Percentiles rank a stretch among this genome's conserved stretches.
These are phyloP conservation scores for Elaphurus davidianus DNA, from an alignment of 2,113 vertebrate species.

Conservation along the genomic window DNA sequence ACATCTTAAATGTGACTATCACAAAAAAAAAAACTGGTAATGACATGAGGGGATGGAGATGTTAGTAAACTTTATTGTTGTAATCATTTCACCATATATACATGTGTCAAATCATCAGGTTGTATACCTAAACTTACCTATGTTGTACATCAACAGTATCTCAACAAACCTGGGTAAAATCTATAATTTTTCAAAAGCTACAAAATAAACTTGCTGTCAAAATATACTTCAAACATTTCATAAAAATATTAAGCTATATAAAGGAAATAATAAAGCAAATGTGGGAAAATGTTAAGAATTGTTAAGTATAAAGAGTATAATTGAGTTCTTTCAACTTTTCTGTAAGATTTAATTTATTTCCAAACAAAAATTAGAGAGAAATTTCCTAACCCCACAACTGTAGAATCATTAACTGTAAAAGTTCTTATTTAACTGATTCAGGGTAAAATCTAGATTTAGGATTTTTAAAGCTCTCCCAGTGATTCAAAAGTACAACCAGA, in stretches of 20 bases:
- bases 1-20: neutral
- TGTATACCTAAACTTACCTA: neutral
- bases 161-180: neutral
- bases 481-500: neutral
- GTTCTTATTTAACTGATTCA: neutral
- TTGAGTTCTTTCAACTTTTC: neutral
- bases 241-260: neutral
- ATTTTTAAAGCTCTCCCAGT: neutral
- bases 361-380: neutral
- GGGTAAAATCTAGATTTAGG: neutral
- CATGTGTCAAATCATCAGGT: neutral
- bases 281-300: neutral
- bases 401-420: neutral
- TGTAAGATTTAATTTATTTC: constrained; percentile 8
- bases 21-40: neutral
- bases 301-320: neutral
- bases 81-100: neutral
- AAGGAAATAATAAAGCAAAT: neutral
- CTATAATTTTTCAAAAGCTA: neutral
- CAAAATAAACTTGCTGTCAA: neutral
- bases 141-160: neutral
- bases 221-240: neutral
- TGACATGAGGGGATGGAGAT: neutral
- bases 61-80: neutral
- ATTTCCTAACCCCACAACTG: too few species aligned